phyloP scores from a whole-genome alignment of 2,797 vertebrate genomes.

The Helicolenus hilgendorfi region DNA sequence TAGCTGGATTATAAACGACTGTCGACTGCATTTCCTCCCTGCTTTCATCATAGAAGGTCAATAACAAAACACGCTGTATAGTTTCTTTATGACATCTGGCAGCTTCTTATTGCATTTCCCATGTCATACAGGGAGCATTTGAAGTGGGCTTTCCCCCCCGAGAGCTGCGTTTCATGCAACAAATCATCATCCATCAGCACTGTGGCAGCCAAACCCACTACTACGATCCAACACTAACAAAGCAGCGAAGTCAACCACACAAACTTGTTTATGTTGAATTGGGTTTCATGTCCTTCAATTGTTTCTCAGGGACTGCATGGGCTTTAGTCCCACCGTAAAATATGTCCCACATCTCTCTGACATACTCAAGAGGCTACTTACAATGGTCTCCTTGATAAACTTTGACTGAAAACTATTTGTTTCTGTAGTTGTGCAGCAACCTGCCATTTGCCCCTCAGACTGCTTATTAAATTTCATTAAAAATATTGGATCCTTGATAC shows the following conservation, averaged over 20 bases:
- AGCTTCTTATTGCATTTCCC: slow-evolving; percentile 77
- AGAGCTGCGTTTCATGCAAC: slow-evolving; percentile 60
- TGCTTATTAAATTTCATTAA: slow-evolving; percentile 73
- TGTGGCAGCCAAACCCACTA: slow-evolving; percentile 55
- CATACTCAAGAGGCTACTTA: slow-evolving; percentile 14
- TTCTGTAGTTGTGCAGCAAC: slow-evolving; percentile 23
- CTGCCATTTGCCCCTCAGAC: slow-evolving; percentile 36
- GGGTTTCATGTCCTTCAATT: slow-evolving; percentile 75
- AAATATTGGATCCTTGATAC: slow-evolving; percentile 31
- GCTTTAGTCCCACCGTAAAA: slow-evolving; percentile 10
- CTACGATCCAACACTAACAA: slow-evolving; percentile 81
- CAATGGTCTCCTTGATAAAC: slow-evolving; percentile 41
- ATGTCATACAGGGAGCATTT: slow-evolving; percentile 66
- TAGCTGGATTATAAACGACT: slow-evolving; percentile 45
- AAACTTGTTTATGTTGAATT: slow-evolving; percentile 63
- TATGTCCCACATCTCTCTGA: neutral
- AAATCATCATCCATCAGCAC: slow-evolving; percentile 77
- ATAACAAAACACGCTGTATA: slow-evolving; percentile 25
- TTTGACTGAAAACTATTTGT: slow-evolving; percentile 22
- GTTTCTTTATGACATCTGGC: slow-evolving; percentile 66
- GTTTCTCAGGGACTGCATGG: slow-evolving; percentile 64
- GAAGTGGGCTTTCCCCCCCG: slow-evolving; percentile 61
- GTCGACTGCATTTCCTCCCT: slow-evolving; percentile 46
- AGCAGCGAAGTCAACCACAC: slow-evolving; percentile 49
- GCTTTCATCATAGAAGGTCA: slow-evolving; percentile 69